Conservation (phyloP, 2,888 invertebrate species). For the Resseliella maxima region DNA sequence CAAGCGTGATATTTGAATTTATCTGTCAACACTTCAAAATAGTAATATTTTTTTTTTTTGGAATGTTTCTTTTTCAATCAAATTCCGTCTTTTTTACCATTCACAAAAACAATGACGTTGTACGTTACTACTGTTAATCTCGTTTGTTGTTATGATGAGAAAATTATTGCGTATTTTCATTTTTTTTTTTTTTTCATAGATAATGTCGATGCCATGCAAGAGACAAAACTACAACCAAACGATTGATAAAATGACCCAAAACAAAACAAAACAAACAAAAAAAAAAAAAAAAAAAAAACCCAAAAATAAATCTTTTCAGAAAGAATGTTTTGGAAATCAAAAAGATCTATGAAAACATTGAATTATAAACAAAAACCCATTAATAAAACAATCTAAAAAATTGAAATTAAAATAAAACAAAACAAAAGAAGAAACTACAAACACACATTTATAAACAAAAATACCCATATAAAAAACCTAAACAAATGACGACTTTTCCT, state of each 20-base stretch:
- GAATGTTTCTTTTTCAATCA: conserved; percentile 1
- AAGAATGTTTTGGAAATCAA: conserved; percentile 16
- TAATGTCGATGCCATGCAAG: conserved; percentile 48
- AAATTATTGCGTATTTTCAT: conserved; percentile 2
- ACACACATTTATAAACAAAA: too few species aligned
- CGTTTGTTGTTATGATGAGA: background rate
- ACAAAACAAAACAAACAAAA: background rate
- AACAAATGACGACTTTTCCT: too few species aligned
- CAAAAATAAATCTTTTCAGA: too few species aligned
- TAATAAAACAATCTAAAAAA: background rate
- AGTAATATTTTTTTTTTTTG: conserved; percentile 6
- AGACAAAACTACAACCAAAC: conserved; percentile 21
- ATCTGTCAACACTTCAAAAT: background rate
- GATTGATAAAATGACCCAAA: conserved; percentile 14
- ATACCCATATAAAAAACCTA: too few species aligned
- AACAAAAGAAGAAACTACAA: too few species aligned
- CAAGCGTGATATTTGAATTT: background rate
- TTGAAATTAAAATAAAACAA: background rate
- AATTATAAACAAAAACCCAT: background rate
- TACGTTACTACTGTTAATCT: background rate
- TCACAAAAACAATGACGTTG: background rate
- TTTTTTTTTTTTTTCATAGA: conserved; percentile 21
- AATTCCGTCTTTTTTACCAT: background rate
- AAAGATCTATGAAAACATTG: background rate
- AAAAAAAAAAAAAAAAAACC: background rate